Evolutionary conservation across 2,113 vertebrate species (phyloP), one percentile per base, ranked within the genome.

Genomic region (Neopipo cinnamomea): DNA sequence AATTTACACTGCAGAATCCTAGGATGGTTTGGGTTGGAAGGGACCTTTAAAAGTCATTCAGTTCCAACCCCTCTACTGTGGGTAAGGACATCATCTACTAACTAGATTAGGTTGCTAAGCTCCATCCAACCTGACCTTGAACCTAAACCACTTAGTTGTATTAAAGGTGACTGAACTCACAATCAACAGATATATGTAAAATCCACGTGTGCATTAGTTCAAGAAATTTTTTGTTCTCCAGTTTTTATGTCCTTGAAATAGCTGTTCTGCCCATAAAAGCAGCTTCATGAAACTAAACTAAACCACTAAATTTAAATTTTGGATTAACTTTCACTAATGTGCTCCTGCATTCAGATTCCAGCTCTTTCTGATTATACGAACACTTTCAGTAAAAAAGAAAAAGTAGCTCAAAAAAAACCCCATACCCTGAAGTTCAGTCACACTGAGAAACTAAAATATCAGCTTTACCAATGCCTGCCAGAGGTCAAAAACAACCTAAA

Each of bases 391-490:
- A 56, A 56, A 2, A 31, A 50, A 70, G 50, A 33, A 56, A 22
- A 8, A 9, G 2, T 2, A 44, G 6, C 2, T 5, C 8, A 23
- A 59, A 76, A n/a, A 37, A n/a, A 37, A 11, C 4, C 9, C 3
- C 20, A 12, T 5, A 33, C 6, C 5, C 33, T 62, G 14, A 86
- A 84, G 58, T 71, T 71, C 46, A 77, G 18, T n/a, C 25, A 74
- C 39, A 68, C 2, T 22, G 18, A 79, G 11, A 84, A 88, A 94
- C 31, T 15, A 59, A 59, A 77, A 47, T 28, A 67, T 55, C 47
- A 31, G 12, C 42, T 73, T 81, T 82, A 49, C 4, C 14, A 89
- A 49, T 21, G 39, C 15, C 14, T 81, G 12, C 33, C 33, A 56
- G 27, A 81, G 22, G 18, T 68, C 19, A 87, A 77, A 92, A 93